Base-by-base conservation (phyloP, 2,797 vertebrate species). In the Muscicapa striata region DNA sequence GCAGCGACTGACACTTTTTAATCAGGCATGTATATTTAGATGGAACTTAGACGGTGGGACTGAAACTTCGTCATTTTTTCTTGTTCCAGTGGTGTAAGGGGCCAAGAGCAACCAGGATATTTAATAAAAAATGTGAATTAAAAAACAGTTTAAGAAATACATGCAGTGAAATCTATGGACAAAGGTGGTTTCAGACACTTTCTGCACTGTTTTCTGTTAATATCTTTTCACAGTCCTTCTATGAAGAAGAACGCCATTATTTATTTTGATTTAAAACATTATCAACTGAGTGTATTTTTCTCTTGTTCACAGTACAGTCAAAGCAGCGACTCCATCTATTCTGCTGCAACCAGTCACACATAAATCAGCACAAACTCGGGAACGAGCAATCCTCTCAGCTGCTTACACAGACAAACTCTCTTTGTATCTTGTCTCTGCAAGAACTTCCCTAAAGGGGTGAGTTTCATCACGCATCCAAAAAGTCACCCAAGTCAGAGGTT, bases 361-460 rank as follows among this genome's bases (percentile, higher is more conserved):
- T 57, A 87, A 77, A 90, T 43, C 45, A 83, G 46, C 68, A 85
- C 48, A 85, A 85, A n/a, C 30, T 72, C 0, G 0, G n/a, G 51
- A 87, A 46, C 0, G 0, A 70, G 79, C 57, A 68, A 29, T 32
- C 32, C 59, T 68, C 62, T 69, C 70, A 62, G 52, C 46, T 43
- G 52, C 64, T 61, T 38, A 61, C 20, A 51, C 36, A 43, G 62
- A 40, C 46, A 2, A 89, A 77, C 67, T 30, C 77, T 64, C 68
- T 27, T 55, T 61, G 22, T 36, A 70, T 80, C 88, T 86, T 32
- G 41, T 48, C 57, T 64, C 57, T 68, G 75, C 72, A 29, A 89
- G 70, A 84, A 79, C 61, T 87, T 90, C 92, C 75, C 81, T 82
- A 89, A 92, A 92, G 68, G 36, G 46, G 23, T 16, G 49, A 94